These are phyloP conservation scores for Maniola hyperantus DNA, from an alignment of 2,888 invertebrate genomes.

Conservation along the genomic window DNA sequence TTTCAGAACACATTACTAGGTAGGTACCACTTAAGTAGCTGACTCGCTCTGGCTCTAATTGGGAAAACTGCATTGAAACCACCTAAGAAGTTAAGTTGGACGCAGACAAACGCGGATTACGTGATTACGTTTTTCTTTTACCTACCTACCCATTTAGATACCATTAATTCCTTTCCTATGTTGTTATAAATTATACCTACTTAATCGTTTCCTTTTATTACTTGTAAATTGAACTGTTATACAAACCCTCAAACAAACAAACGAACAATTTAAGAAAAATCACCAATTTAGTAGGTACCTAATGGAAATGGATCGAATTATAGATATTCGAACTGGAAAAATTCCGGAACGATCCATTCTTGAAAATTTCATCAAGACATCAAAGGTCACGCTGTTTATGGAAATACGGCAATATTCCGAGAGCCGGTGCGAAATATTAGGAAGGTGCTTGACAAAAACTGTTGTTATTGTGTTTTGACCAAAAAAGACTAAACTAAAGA, in stretches of 20 bases:
- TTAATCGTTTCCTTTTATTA: background rate
- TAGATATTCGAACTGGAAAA: background rate
- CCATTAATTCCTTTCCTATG: too few relatives aligned
- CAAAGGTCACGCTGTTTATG: slow-evolving; percentile 6
- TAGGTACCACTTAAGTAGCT: background rate
- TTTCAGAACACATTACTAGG: background rate
- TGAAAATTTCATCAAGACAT: slow-evolving; percentile 1
- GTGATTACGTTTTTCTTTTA: too few relatives aligned
- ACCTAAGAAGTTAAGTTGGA: background rate
- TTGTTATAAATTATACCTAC: background rate
- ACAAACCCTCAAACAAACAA: background rate
- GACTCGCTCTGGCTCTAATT: background rate
- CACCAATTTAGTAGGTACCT: background rate
- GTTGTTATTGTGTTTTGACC: too few relatives aligned
- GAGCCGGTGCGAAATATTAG: background rate
- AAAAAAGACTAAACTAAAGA: too few relatives aligned
- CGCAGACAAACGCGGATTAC: too few relatives aligned
- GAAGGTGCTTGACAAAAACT: background rate
- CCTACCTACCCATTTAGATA: too few relatives aligned
- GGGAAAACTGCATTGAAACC: background rate
- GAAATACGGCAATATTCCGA: background rate
- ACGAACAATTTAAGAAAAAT: too few relatives aligned
- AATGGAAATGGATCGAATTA: background rate
- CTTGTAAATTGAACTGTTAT: background rate
- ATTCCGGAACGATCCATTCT: slow-evolving; percentile 2